These are phyloP conservation scores for Pogonocherus hispidulus DNA, from an alignment of 2,888 invertebrate genomes.

Conservation along the genomic window DNA sequence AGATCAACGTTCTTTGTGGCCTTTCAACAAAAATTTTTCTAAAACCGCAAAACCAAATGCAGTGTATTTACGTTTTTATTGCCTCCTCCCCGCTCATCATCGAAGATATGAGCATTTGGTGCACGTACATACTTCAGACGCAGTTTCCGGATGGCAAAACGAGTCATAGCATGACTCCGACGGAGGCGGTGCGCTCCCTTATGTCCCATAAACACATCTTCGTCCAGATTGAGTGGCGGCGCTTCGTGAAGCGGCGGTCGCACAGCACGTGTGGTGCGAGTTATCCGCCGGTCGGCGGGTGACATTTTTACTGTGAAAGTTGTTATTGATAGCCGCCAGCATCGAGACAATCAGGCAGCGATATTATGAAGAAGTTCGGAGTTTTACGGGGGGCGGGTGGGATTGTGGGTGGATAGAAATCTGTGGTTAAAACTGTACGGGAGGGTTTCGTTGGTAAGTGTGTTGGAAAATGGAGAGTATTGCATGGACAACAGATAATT, in stretches of 20 bases:
- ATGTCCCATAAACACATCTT: constrained; percentile 56
- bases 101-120: no score
- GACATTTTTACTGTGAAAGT: constrained; percentile 65
- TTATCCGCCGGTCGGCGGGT: constrained; percentile 43
- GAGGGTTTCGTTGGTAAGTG: neutral
- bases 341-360: constrained; percentile 60
- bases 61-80: no score
- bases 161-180: constrained; percentile 1
- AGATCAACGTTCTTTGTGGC: no score
- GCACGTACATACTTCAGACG: no score
- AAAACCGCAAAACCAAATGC: no score
- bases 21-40: no score
- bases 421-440: neutral
- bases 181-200: constrained; percentile 41
- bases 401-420: neutral
- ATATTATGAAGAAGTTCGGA: constrained; percentile 44
- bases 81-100: no score
- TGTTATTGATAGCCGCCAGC: constrained; percentile 63
- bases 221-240: constrained; percentile 51
- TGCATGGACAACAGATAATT: no score
- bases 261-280: constrained; percentile 50
- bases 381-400: constrained; percentile 16
- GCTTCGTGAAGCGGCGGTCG: constrained; percentile 38
- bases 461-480: no score
- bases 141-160: no score